phyloP scores from a whole-genome alignment of 2,113 vertebrate species.

The Passer montanus region DNA sequence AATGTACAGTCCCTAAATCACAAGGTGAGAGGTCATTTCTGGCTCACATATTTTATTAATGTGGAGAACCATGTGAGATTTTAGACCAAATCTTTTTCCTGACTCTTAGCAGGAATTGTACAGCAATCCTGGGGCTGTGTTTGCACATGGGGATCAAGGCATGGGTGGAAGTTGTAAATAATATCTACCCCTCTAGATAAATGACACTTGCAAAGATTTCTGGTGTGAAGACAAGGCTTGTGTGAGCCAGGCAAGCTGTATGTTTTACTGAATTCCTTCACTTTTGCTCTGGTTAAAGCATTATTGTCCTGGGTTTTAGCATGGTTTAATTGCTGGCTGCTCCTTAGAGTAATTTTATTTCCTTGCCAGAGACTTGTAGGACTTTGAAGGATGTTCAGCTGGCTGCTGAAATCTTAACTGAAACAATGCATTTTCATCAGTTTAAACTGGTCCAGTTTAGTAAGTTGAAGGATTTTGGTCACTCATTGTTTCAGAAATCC shows the following conservation, averaged over 20 bases:
- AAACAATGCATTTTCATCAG: not conserved
- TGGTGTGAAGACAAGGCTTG: not conserved
- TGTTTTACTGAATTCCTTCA: not conserved
- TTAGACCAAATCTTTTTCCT: not conserved
- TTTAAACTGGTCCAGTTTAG: not conserved
- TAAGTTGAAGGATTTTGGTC: not conserved
- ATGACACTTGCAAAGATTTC: not conserved
- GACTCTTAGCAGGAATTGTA: not conserved
- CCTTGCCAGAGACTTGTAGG: not conserved
- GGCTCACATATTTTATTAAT: not conserved
- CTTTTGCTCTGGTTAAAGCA: not conserved
- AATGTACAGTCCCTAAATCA: not conserved
- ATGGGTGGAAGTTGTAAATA: not conserved
- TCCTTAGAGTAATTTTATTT: not conserved
- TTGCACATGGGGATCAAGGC: accelerated
- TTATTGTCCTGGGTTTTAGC: not conserved
- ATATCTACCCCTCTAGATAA: not conserved
- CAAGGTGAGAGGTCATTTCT: not conserved
- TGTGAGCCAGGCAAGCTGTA: not conserved
- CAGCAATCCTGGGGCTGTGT: not conserved
- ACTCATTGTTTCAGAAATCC: not conserved
- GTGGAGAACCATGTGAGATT: not conserved
- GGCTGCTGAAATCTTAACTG: not conserved
- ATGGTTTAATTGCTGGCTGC: not conserved
- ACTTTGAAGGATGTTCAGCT: not conserved